Evolutionary conservation across 1,140 invertebrate genomes (phyloP), one percentile per base, ranked within the genome.

Genomic region (Drosophila rufa): DNA sequence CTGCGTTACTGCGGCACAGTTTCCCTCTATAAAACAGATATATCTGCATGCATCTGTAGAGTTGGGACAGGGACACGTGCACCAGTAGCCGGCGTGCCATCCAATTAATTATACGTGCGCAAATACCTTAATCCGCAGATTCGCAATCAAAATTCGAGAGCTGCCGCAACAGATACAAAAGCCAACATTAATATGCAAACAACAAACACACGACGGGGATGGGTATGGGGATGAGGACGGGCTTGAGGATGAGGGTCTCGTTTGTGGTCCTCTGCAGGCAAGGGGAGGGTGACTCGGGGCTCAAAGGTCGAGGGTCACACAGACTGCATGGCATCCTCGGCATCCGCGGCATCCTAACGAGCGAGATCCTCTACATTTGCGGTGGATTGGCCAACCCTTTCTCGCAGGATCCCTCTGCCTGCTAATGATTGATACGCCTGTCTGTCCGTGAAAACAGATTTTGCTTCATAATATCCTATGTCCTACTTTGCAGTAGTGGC

Each of bases 21-120:
- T 8, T 36, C 38, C 11, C 11, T n/a, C 8, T n/a, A 5, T 25
- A 2, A 25, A 40, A 0, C 19, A 55, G 19, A 46, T 51, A 36
- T 12, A 42, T 59, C 42, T 61, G 17, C n/a, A 60, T 45, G 14
- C 27, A 51, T 67, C 17, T 48, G 53, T 36, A 42, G 22, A 19
- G 60, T 45, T 58, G 57, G 55, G 51, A 79, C 79, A 75, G 61
- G 55, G 51, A 80, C 79, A 75, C 80, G 74, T 76, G 82, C 76
- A 77, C 59, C 67, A 65, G 82, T 82, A 76, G 80, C 47, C 50
- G 17, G 17, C 57, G 60, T 74, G 83, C 73, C 77, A 82, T 85
- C 87, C 86, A 90, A 90, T 90, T 90, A 90, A 90, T 90, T 90
- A 90, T 90, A 90, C 86, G 85, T 90, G 85, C 86, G 86, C 85